Evolutionary conservation across 2,113 vertebrate genomes (phyloP).

Genomic region (Apaloderma vittatum): DNA sequence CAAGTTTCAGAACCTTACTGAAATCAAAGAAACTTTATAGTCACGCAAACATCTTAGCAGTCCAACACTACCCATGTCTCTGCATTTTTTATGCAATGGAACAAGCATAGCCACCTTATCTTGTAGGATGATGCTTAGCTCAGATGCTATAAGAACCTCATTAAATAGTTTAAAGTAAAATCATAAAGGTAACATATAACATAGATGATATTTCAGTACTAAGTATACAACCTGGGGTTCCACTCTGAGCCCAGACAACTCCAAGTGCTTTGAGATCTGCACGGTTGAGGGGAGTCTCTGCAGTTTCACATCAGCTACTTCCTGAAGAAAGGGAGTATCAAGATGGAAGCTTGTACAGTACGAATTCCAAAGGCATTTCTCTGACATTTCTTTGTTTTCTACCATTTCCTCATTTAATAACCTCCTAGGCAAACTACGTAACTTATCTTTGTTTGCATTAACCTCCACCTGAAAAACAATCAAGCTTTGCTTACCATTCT

Average conservation of each 20-base stretch:
- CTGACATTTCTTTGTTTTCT: background rate
- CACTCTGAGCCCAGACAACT: background rate
- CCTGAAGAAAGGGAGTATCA: background rate
- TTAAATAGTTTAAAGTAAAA: background rate
- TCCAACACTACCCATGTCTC: background rate
- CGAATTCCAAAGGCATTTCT: background rate
- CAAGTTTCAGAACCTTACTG: background rate
- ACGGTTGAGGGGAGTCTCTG: fast-evolving
- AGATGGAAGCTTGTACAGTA: background rate
- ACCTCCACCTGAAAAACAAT: background rate
- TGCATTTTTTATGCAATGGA: background rate
- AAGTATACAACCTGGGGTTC: background rate
- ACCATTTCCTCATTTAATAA: background rate
- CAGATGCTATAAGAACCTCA: background rate
- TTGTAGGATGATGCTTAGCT: background rate
- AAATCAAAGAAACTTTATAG: background rate
- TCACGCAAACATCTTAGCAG: background rate
- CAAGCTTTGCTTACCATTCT: background rate
- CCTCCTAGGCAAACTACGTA: background rate
- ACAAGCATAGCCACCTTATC: background rate
- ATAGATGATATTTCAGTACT: background rate
- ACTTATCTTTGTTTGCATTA: background rate
- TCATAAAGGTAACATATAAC: background rate
- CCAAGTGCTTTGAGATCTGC: background rate
- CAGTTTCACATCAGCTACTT: background rate